A percentile compares a stretch with the other conserved stretches of the same genome.
phyloP scores from a whole-genome alignment of 2,888 invertebrate species.

The Anorthoa munda region DNA sequence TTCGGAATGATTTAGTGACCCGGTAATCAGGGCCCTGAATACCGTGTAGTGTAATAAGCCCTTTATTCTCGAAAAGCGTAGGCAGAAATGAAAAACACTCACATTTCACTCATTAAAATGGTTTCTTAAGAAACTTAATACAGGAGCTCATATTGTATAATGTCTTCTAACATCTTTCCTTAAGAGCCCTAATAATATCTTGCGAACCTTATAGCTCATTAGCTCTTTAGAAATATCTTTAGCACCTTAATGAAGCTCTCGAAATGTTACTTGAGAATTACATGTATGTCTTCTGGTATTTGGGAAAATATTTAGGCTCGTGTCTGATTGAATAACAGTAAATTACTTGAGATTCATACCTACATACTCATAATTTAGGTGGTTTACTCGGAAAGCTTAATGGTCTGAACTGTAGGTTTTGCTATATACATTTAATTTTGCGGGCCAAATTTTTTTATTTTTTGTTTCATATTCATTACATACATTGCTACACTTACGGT shows the following conservation, averaged over 20 bases:
- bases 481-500: too few species aligned
- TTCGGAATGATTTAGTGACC: too few species aligned
- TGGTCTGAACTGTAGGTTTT: too few species aligned
- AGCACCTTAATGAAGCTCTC: conserved; percentile 9
- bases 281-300: not conserved
- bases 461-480: too few species aligned
- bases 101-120: not conserved
- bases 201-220: conserved; percentile 10
- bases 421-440: too few species aligned
- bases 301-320: not conserved
- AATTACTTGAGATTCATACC: not conserved
- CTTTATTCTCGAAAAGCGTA: not conserved
- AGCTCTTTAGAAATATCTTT: conserved; percentile 18
- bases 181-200: not conserved
- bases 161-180: not conserved
- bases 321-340: not conserved
- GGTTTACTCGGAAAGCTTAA: too few species aligned
- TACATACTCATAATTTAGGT: too few species aligned
- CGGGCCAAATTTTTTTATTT: too few species aligned
- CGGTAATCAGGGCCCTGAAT: too few species aligned
- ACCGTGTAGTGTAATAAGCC: too few species aligned
- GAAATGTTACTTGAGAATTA: conserved; percentile 16
- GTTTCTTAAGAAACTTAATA: not conserved
- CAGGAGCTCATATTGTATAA: not conserved
- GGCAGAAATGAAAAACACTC: not conserved